Conservation (phyloP, 2,888 invertebrate genomes). For the Noctua fimbriata region DNA sequence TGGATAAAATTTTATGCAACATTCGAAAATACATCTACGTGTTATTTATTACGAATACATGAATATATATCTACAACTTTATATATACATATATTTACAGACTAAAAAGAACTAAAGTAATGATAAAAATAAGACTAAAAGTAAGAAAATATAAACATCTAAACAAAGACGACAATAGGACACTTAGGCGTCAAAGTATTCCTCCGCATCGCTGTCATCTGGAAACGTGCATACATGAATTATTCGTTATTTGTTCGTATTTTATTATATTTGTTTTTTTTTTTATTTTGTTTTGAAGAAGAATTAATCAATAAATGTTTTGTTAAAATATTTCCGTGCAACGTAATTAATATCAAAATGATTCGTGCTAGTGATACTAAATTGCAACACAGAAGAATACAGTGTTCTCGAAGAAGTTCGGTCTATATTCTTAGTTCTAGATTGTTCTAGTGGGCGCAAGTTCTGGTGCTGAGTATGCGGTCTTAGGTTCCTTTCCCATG, state of each 20-base stretch:
- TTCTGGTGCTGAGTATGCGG: background rate
- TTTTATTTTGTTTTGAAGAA: no score
- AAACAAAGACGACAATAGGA: no score
- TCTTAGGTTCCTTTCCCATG: background rate
- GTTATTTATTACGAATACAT: background rate
- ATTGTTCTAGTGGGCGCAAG: background rate
- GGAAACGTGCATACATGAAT: no score
- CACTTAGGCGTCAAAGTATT: no score
- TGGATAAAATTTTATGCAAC: background rate
- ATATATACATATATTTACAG: no score
- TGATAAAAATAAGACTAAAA: no score
- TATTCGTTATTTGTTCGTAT: no score
- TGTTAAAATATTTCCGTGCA: background rate
- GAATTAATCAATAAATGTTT: constrained; percentile 6
- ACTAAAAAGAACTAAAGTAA: no score
- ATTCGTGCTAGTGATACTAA: background rate
- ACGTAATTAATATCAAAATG: background rate
- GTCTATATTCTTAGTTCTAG: background rate
- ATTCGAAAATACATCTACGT: background rate
- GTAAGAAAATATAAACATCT: no score
- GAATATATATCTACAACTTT: no score
- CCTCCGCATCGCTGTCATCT: no score
- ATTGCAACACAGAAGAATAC: background rate
- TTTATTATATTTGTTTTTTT: no score
- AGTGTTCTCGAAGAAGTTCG: background rate